Evolutionary conservation across 2,888 invertebrate genomes (phyloP), one percentile per base, ranked within the genome.

Genomic region (Opisthograptis luteolata): DNA sequence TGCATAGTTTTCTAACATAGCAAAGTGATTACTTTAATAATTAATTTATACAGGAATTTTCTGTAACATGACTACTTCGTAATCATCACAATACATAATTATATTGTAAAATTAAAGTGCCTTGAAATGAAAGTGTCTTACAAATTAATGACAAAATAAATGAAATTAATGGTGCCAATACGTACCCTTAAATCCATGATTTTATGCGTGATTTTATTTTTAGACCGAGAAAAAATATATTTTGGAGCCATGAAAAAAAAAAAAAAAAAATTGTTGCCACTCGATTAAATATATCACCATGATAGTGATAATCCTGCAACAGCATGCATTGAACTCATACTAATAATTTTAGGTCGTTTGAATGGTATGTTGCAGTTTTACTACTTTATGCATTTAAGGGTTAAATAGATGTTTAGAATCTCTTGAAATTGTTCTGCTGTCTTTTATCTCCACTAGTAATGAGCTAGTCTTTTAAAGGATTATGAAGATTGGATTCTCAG

Each of bases 381-480:
- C n/a, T n/a, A n/a, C n/a, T n/a, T n/a, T n/a, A n/a, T n/a, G n/a
- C n/a, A n/a, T n/a, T n/a, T n/a, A n/a, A n/a, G n/a, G n/a, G 65
- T 50, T 66, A 64, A 60, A 61, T 64, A 66, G 57, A 59, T 62
- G 55, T 56, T 75, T 76, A 73, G 84, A 85, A 85, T 86, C 86
- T 85, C 84, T 52, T 40, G 46, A 58, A 62, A 64, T 61, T 63
- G 65, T 55, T 62, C 59, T 60, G 59, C 60, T 65, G 56, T 68
- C 62, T 59, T 61, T 55, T 62, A 63, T 44, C 84, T 82, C 80
- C 81, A 82, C 84, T 84, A 79, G 77, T 79, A 66, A 60, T 59
- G 49, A 50, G 61, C 75, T 81, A 79, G 79, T 78, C 79, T 60
- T 58, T 60, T 22, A 5, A 39, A 30, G 35, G 30, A 36, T 25